Evolutionary conservation across 2,888 invertebrate species (phyloP).

Genomic region (Hyalella azteca): DNA sequence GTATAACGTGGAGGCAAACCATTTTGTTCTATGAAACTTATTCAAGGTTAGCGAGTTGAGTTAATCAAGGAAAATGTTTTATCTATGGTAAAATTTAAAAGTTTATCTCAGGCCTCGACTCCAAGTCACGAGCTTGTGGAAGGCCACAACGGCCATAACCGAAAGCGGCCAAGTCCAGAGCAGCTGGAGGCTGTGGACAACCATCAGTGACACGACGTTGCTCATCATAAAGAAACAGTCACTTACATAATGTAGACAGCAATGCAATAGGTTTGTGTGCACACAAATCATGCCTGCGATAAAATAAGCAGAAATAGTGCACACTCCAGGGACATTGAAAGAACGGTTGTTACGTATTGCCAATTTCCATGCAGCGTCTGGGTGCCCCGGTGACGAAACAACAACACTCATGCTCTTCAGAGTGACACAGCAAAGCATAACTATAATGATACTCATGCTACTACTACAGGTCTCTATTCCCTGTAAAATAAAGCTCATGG

Average conservation of each 20-base stretch:
- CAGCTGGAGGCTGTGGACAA: not conserved
- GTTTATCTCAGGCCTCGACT: conserved; percentile 19
- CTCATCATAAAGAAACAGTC: not conserved
- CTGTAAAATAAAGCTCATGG: not conserved
- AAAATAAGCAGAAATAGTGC: not conserved
- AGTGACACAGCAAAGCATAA: not conserved
- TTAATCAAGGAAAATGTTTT: not conserved
- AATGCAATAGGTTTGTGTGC: not conserved
- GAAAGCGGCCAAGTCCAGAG: conserved; percentile 11
- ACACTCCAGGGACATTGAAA: not conserved
- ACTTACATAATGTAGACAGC: not conserved
- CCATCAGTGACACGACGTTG: not conserved
- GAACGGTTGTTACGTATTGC: not conserved
- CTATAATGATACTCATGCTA: not conserved
- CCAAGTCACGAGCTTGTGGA: conserved; percentile 7
- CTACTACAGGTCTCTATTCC: not conserved
- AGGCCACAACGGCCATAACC: not conserved
- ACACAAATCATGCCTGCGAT: not conserved
- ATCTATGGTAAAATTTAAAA: not conserved
- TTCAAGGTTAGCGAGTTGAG: not conserved
- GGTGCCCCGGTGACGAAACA: not conserved
- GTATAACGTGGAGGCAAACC: conserved; percentile 6
- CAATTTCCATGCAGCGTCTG: not conserved
- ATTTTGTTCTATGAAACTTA: not conserved
- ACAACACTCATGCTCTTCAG: not conserved